Conservation (phyloP, 2,888 invertebrate genomes). For the Synanthedon myopaeformis region DNA sequence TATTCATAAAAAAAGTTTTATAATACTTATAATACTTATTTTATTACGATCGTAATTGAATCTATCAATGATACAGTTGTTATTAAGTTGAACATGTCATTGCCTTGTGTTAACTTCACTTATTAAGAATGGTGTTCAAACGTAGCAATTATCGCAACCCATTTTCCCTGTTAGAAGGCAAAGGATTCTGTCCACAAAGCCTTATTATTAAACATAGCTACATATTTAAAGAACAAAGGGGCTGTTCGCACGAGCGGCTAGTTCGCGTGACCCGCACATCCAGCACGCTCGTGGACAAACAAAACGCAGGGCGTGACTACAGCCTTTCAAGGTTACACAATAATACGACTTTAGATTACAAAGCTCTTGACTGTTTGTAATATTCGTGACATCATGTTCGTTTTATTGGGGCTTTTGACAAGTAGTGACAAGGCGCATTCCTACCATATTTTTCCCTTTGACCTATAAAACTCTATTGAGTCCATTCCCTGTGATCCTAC, state of each 20-base stretch:
- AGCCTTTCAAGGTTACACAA: conserved; percentile 24
- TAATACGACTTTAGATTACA: conserved; percentile 25
- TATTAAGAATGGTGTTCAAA: background rate
- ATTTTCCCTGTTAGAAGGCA: background rate
- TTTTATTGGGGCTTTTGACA: no score
- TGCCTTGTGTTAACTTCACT: no score
- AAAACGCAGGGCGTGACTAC: conserved; percentile 26
- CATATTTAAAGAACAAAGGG: conserved; percentile 13
- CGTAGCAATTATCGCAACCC: background rate
- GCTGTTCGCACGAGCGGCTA: conserved; percentile 11
- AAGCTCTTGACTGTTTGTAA: conserved; percentile 1
- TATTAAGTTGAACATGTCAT: no score
- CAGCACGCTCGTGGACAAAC: conserved; percentile 5
- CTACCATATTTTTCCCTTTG: no score
- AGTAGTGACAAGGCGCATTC: no score
- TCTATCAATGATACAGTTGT: no score
- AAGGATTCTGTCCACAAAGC: background rate
- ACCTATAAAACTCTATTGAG: no score
- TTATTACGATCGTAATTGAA: no score
- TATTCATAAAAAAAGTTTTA: no score
- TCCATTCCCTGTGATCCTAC: no score
- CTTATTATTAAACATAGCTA: background rate
- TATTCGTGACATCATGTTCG: no score
- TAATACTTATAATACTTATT: no score
- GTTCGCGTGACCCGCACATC: conserved; percentile 25